Percentiles rank a stretch among this genome's conserved stretches.
Conservation (phyloP, 2,113 vertebrate species). For the Psittacara wagleri region DNA sequence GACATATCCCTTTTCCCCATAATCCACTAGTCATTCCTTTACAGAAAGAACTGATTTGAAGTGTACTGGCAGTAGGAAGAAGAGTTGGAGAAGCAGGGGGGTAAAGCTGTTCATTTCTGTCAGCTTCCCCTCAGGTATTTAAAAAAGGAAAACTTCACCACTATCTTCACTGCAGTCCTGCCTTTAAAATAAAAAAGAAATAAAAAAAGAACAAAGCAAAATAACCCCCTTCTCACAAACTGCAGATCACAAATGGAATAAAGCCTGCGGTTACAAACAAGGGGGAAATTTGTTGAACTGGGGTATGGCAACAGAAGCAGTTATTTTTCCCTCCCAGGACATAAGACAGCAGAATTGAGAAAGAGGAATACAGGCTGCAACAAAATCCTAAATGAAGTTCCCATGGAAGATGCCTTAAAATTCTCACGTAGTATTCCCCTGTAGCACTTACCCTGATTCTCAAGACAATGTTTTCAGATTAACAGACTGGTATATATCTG, state of each 20-base stretch:
- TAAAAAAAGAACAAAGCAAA: not conserved
- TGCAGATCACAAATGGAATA: not conserved
- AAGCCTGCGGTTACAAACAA: not conserved
- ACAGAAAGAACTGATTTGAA: constrained; percentile 31
- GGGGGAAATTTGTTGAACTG: not conserved
- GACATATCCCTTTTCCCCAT: constrained; percentile 35
- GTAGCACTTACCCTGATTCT: constrained; percentile 37
- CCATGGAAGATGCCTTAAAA: not conserved
- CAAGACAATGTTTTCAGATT: constrained; percentile 12
- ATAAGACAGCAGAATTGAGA: not conserved
- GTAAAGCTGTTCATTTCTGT: constrained; percentile 13
- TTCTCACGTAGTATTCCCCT: not conserved
- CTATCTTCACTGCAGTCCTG: constrained; percentile 44
- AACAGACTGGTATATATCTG: not conserved
- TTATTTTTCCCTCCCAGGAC: not conserved
- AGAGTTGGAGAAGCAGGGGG: constrained; percentile 10
- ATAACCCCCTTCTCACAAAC: constrained; percentile 2
- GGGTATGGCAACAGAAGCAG: not conserved
- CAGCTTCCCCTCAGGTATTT: constrained; percentile 39
- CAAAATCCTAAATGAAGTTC: not conserved
- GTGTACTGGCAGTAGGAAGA: not conserved
- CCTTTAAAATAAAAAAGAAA: constrained; percentile 20
- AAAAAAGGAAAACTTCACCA: constrained; percentile 53
- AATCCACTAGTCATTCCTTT: constrained; percentile 39
- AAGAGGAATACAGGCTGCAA: not conserved